A percentile compares a stretch with the other conserved stretches of the same genome.
phyloP scores from a whole-genome alignment of 2,113 vertebrate genomes.

The Lepisosteus osseus region DNA sequence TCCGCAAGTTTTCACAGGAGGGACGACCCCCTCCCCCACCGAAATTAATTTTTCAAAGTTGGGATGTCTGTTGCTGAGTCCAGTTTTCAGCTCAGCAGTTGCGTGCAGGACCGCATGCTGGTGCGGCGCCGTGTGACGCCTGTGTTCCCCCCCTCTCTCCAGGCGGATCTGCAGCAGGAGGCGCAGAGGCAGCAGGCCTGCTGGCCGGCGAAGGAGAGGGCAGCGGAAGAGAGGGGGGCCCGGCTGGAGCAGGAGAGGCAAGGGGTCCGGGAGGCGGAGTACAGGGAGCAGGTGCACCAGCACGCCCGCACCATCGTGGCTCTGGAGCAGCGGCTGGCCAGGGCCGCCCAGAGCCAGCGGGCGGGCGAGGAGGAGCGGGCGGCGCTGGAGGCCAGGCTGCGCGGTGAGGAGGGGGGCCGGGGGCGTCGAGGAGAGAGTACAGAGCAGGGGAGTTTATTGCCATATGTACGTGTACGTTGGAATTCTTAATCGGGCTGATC shows the following conservation, averaged over 20 bases:
- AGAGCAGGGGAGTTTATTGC: too few species aligned
- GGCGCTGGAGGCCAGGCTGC: constrained; percentile 26
- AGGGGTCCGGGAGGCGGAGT: constrained; percentile 47
- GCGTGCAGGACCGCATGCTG: neutral
- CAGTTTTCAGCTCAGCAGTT: too few species aligned
- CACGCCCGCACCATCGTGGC: constrained; percentile 70
- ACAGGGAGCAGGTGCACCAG: constrained; percentile 72
- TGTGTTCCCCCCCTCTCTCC: neutral
- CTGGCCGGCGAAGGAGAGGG: constrained; percentile 22
- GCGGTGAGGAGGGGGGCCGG: constrained; percentile 42
- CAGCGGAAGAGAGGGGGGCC: constrained; percentile 34
- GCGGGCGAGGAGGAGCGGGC: constrained; percentile 47
- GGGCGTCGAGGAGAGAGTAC: neutral
- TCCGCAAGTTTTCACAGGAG: too few species aligned
- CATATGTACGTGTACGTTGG: too few species aligned
- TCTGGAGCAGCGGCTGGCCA: constrained; percentile 56
- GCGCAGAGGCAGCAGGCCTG: constrained; percentile 28
- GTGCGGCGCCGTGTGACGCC: neutral
- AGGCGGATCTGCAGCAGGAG: constrained; percentile 43
- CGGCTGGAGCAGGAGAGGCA: constrained; percentile 38
- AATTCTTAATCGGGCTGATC: too few species aligned
- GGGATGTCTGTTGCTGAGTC: too few species aligned
- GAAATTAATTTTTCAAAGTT: too few species aligned
- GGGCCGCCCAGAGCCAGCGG: constrained; percentile 36
- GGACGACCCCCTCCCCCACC: too few species aligned